Evolutionary conservation across 2,797 vertebrate genomes (phyloP), one percentile per base, ranked within the genome.

Genomic region (Lithobates pipiens): DNA sequence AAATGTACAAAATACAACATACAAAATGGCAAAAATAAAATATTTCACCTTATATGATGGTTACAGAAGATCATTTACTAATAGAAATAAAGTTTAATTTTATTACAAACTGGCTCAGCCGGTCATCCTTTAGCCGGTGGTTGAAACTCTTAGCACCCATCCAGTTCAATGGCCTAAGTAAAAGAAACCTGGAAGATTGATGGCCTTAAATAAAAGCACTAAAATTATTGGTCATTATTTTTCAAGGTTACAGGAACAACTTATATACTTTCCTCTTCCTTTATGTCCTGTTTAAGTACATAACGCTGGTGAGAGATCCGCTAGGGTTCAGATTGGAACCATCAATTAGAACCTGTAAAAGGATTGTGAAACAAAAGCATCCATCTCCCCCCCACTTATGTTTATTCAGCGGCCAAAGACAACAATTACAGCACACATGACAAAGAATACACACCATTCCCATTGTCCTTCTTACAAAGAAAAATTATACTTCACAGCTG

Each of bases 321-420:
- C 69, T 11, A 39, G 54, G 11, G 80, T 82, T 82, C 80, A 72
- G 23, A 61, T 34, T 82, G 69, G 70, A 61, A 27, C 69, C 70
- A 72, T 82, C 46, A 72, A 61, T 57, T 13, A 72, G 69, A 50
- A 73, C 34, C 69, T 81, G 27, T 81, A 74, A 82, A 74, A 82
- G 80, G 80, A 46, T 82, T 74, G 70, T 82, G 80, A 74, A 75
- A 67, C 71, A 63, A 21, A 74, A 4, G 27, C 70, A 74, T 74
- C 71, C 54, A 65, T 82, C 77, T 75, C 74, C 34, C 72, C 54
- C 42, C 2, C 23, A 61, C 50, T 46, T 74, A 73, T 82, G 54
- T 82, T 74, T 82, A 82, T 73, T 74, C 80, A 82, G 54, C 42
- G 34, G 16, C 15, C 54, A 46, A 65, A 75, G 34, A 82, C 50